Evolutionary conservation across 2,797 vertebrate genomes (phyloP), one percentile per base, ranked within the genome.

Genomic region (Melanotaenia boesemani): DNA sequence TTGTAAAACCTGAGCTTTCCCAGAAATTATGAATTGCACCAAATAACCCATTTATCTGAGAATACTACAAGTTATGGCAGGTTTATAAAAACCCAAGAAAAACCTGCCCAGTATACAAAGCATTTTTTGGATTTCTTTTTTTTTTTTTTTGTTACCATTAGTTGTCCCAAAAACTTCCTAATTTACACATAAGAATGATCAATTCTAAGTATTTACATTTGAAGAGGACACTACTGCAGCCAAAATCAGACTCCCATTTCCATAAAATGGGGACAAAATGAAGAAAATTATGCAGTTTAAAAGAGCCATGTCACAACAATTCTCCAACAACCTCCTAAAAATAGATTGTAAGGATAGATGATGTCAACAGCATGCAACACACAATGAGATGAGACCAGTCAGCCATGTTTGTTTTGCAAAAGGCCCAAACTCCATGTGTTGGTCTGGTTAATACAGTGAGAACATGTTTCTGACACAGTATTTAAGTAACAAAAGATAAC

Each of bases 201-300:
- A 73, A 74, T 16, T 81, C 54, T 74, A 68, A 84, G 36, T 70
- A 89, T 89, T 86, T 92, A 91, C 86, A 90, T 82, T 60, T 85
- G 64, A 80, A 86, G 80, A 67, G 61, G 70, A 82, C 52, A 67
- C 66, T 36, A 34, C 37, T 50, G 24, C 16, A 13, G 58, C 52
- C 67, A 0, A 67, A 81, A 79, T 55, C 37, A 56, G 63, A 59
- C 48, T 50, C 46, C 18, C 48, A 54, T 60, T 65, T 89, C 72
- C 84, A 63, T 76, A 59, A 63, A 22, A 1, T 32, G 34, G 76
- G 74, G 55, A 56, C 58, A 46, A 79, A 77, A 83, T 77, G 62
- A 68, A 77, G 71, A 75, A 66, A 72, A 32, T 58, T 36, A 44
- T 56, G 60, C 69, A 71, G 58, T 76, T 86, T 69, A 72, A 76